Conservation (phyloP, 2,113 vertebrate genomes). For the Charadrius vociferus region DNA sequence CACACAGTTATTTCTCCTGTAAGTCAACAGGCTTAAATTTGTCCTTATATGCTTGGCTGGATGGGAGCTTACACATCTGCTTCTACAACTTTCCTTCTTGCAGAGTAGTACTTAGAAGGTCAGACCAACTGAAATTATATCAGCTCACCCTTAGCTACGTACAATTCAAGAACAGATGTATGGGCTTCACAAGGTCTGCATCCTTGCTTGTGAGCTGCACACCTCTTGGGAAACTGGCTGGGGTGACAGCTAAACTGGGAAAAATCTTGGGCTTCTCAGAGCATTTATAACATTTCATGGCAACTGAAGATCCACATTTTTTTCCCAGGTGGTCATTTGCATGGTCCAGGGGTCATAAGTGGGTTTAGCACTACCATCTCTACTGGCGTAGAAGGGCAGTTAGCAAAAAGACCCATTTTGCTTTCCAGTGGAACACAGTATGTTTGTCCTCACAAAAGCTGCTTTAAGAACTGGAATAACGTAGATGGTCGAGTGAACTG, state of each 20-base stretch:
- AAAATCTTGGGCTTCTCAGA: background rate
- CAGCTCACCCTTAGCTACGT: background rate
- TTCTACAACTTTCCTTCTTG: background rate
- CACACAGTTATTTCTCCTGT: background rate
- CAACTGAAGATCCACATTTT: background rate
- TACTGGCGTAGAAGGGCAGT: background rate
- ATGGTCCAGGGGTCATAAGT: background rate
- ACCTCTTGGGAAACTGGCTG: background rate
- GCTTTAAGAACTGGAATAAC: no score
- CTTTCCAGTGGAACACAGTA: background rate
- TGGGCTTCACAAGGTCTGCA: background rate
- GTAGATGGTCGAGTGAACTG: background rate
- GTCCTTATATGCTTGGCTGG: background rate
- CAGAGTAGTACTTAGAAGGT: background rate
- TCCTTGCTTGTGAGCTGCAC: background rate
- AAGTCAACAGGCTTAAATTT: background rate
- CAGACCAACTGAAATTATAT: background rate
- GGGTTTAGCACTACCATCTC: background rate
- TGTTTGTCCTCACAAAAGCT: background rate
- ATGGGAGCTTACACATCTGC: background rate
- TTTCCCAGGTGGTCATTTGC: background rate
- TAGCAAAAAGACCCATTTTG: background rate
- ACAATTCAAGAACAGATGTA: background rate
- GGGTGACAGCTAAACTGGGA: background rate
- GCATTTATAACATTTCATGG: background rate